Base-by-base conservation (phyloP, 2,888 invertebrate species). In the Schizaphis graminum region DNA sequence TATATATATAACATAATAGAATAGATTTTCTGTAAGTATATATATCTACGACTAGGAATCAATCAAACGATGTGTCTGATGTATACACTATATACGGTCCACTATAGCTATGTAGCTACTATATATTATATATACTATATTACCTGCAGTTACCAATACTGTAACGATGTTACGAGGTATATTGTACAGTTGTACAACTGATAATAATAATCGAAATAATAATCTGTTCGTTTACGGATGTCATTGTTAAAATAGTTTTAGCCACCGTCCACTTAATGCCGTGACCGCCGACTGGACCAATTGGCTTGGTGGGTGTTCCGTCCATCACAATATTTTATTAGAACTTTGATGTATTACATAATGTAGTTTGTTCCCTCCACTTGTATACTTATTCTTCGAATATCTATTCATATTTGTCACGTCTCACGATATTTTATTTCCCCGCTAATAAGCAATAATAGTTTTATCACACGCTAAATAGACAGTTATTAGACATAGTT, bases 281-380 rank as follows among this genome's bases (percentile, higher is more conserved):
- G 77, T 93, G 93, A 93, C 88, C n/a, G 89, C n/a, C 24, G 89
- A 84, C 77, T 10, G 56, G 89, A 53, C 93, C 93, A 67, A 93
- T 93, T 93, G 93, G 57, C 93, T 77, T 44, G 88, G 93, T 93
- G 93, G 93, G 93, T 93, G 93, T 89, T 88, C 84, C 93, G 57
- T 91, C 47, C 85, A 10, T 91, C 53, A 56, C 11, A 57, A 91
- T 47, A 85, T 57, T 86, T 85, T 44, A 13, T 91, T 44, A 86
- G 7, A 86, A 91, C 91, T 91, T 86, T 47, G 84, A 84, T 24
- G 41, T 53, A 56, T 67, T 28, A 88, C n/a, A 21, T 53, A 10
- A 47, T 44, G 26, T 61, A 5, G 24, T 24, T 35, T 35, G 3
- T 77, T 77, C 11, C 44, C 28, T 61, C 61, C 44, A n/a, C 21